A percentile compares a stretch with the other conserved stretches of the same genome.
Evolutionary conservation across 2,797 vertebrate species (phyloP).

Genomic region (Buceros bicornis): DNA sequence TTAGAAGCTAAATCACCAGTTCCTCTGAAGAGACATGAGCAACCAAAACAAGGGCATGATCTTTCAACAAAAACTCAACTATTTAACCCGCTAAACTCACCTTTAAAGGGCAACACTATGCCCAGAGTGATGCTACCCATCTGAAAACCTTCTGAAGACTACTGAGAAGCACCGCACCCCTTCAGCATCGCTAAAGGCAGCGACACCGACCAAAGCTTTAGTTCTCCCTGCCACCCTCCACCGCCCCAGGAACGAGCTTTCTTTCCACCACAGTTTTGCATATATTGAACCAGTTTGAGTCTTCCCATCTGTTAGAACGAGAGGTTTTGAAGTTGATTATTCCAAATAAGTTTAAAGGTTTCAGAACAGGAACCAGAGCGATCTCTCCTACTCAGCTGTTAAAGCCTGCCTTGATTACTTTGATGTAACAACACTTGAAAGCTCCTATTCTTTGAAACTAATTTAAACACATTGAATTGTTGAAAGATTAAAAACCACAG

Average conservation of each 20-base stretch:
- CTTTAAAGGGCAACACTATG: not conserved
- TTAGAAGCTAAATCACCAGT: not conserved
- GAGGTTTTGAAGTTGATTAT: constrained; percentile 53
- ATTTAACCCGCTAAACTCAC: not conserved
- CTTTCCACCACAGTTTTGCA: not conserved
- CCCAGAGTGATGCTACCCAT: rapidly evolving
- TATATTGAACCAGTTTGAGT: not conserved
- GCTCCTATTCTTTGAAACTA: constrained; percentile 87
- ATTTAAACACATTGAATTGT: constrained; percentile 87
- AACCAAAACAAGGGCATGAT: not conserved
- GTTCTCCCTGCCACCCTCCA: not conserved
- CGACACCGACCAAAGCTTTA: not conserved
- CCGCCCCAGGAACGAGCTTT: not conserved
- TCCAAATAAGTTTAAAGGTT: constrained; percentile 67
- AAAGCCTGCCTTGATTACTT: constrained; percentile 79
- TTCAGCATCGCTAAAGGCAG: rapidly evolving
- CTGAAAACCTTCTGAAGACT: not conserved
- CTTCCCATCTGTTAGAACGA: constrained; percentile 18
- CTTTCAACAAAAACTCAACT: not conserved
- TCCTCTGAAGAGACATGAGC: not conserved
- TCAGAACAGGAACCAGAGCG: constrained; percentile 49
- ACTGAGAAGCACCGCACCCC: not conserved
- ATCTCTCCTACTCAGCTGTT: constrained; percentile 56
- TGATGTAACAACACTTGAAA: constrained; percentile 87
- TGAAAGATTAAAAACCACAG: constrained; percentile 88